phyloP scores from a whole-genome alignment of 2,113 vertebrate genomes.

The Entomyzon cyanotis region DNA sequence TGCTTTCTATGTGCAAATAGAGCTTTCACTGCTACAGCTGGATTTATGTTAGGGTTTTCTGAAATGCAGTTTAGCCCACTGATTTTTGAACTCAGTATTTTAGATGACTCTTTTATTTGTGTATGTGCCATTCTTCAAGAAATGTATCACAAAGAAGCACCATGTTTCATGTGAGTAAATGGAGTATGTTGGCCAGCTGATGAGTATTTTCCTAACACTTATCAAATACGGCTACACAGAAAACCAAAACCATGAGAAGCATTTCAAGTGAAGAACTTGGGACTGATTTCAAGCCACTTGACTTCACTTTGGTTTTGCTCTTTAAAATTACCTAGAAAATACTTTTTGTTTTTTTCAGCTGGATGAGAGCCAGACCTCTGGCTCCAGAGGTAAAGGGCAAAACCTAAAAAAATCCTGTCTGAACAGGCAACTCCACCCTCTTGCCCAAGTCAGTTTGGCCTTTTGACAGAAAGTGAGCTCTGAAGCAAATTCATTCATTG shows the following conservation, averaged over 20 bases:
- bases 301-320: conserved; percentile 73
- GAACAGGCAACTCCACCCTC: conserved; percentile 79
- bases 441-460: conserved; percentile 80
- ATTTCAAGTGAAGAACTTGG: conserved; percentile 67
- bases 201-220: conserved; percentile 58
- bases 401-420: conserved; percentile 80
- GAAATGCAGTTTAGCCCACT: not conserved
- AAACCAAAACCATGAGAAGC: conserved; percentile 69
- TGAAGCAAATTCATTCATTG: conserved; percentile 79
- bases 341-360: conserved; percentile 15
- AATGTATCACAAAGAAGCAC: conserved; percentile 50
- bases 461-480: conserved; percentile 77
- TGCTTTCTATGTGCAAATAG: conserved; percentile 7
- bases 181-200: conserved; percentile 45
- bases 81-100: conserved; percentile 46
- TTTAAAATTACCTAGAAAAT: conserved; percentile 79
- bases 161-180: conserved; percentile 46
- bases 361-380: conserved; percentile 80
- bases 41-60: conserved; percentile 22
- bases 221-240: conserved; percentile 46
- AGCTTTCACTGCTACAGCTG: conserved; percentile 7
- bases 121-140: conserved; percentile 27
- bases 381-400: conserved; percentile 86
- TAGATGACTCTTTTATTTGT: conserved; percentile 49
- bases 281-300: conserved; percentile 75